phyloP scores from a whole-genome alignment of 2,797 vertebrate genomes.

The Chaenodraco wilsoni region DNA sequence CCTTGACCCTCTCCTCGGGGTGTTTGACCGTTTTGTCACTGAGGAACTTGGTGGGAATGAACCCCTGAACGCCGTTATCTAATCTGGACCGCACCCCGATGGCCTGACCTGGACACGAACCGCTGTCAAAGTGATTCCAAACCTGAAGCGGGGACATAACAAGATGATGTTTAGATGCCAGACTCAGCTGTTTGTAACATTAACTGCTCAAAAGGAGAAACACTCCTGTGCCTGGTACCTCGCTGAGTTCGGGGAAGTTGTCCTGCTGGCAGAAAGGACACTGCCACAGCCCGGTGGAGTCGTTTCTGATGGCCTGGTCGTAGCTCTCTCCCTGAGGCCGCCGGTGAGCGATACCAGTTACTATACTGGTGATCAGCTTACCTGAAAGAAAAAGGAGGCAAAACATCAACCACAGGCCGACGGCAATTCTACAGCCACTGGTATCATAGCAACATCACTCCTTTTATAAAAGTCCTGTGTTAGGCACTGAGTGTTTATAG shows the following conservation, averaged over 20 bases:
- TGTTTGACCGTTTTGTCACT: constrained; percentile 98
- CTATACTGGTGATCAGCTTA: constrained; percentile 95
- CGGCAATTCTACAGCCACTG: not conserved
- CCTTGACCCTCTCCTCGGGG: constrained; percentile 98
- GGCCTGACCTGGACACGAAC: constrained; percentile 97
- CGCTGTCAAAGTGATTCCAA: constrained; percentile 99
- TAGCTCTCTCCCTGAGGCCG: constrained; percentile 98
- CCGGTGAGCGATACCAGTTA: constrained; percentile 97
- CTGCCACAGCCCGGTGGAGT: constrained; percentile 96
- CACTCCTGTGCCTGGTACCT: constrained; percentile 80
- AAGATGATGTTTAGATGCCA: not conserved
- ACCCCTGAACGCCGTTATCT: constrained; percentile 97
- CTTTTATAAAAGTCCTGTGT: not conserved
- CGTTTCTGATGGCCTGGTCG: constrained; percentile 97
- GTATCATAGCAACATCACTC: too few relatives aligned
- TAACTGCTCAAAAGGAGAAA: not conserved
- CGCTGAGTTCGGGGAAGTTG: constrained; percentile 98
- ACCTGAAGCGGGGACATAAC: constrained; percentile 82
- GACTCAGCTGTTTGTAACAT: not conserved
- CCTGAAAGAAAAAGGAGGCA: constrained; percentile 70
- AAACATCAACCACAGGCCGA: not conserved
- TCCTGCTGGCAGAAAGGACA: constrained; percentile 99
- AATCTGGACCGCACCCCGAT: constrained; percentile 95
- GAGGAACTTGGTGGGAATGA: constrained; percentile 98
- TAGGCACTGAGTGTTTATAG: not conserved